These are phyloP conservation scores for Philereme transversata DNA, from an alignment of 2,888 invertebrate species.

Conservation along the genomic window DNA sequence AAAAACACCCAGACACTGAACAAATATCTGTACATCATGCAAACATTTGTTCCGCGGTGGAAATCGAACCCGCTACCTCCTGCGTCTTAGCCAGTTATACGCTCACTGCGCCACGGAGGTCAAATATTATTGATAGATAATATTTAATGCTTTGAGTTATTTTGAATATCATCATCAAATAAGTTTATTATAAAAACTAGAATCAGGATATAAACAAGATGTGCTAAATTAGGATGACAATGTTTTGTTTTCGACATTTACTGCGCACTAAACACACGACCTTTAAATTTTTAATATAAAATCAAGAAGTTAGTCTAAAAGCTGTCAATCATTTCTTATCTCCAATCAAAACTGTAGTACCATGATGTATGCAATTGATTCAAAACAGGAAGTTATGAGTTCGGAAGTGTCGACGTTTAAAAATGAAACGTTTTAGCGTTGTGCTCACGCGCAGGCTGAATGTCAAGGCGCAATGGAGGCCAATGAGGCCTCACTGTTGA, in stretches of 20 bases:
- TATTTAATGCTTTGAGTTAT: no score
- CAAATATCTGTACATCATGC: no score
- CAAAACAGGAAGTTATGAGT: constrained; percentile 68
- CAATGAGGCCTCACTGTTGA: constrained; percentile 47
- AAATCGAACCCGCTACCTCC: no score
- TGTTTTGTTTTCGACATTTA: constrained; percentile 24
- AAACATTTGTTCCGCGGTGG: no score
- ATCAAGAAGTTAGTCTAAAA: constrained; percentile 5
- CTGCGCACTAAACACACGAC: constrained; percentile 23
- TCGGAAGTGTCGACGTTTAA: constrained; percentile 74
- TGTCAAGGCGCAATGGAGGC: constrained; percentile 75
- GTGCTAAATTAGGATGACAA: constrained; percentile 12
- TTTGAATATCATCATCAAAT: no score
- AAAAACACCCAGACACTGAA: no score
- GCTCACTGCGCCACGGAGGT: no score
- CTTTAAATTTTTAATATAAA: constrained; percentile 12
- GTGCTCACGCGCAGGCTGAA: constrained; percentile 69
- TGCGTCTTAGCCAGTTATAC: no score
- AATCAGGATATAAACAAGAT: constrained; percentile 17
- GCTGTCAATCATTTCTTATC: constrained; percentile 28
- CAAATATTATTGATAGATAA: no score
- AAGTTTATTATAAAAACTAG: not conserved
- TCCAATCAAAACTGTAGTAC: constrained; percentile 22
- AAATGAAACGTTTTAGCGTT: constrained; percentile 72
- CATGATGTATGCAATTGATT: constrained; percentile 34